Conservation (phyloP, 2,797 vertebrate genomes). For the Acanthurus lineatus region DNA sequence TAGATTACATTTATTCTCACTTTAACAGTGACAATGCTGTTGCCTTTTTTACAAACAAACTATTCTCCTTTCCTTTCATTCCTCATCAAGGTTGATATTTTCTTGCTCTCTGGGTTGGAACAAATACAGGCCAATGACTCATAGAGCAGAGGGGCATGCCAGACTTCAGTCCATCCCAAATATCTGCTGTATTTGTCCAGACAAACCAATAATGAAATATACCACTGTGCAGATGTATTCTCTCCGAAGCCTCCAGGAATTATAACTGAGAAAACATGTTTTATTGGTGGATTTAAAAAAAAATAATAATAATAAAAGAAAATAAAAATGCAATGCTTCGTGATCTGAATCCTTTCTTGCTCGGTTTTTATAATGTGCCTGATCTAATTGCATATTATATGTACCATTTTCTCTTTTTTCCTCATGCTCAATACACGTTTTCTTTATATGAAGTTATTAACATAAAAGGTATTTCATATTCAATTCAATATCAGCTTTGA, state of each 20-base stretch:
- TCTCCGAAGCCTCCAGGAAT: neutral
- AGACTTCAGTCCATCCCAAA: constrained; percentile 28
- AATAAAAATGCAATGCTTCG: neutral
- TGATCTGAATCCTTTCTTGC: constrained; percentile 12
- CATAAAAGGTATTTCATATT: constrained; percentile 50
- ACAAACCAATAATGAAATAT: constrained; percentile 23
- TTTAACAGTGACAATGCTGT: neutral
- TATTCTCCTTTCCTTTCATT: neutral
- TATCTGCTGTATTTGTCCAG: constrained; percentile 16
- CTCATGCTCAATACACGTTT: constrained; percentile 30
- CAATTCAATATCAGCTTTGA: constrained; percentile 42
- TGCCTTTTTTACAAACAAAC: neutral
- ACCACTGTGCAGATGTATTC: constrained; percentile 1
- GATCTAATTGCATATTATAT: constrained; percentile 55
- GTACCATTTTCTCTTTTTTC: constrained; percentile 5
- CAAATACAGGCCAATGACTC: constrained; percentile 48
- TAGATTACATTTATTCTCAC: neutral
- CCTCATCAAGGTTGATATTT: constrained; percentile 3
- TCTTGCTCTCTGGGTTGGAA: constrained; percentile 33
- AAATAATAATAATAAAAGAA: too few species aligned
- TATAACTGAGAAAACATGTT: neutral
- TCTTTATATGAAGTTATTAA: constrained; percentile 56
- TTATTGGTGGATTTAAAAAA: too few species aligned
- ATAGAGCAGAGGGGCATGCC: constrained; percentile 16
- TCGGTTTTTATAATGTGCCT: constrained; percentile 16